These are phyloP conservation scores for Petromus typicus DNA, from an alignment of 2,113 vertebrate genomes.

Conservation along the genomic window DNA sequence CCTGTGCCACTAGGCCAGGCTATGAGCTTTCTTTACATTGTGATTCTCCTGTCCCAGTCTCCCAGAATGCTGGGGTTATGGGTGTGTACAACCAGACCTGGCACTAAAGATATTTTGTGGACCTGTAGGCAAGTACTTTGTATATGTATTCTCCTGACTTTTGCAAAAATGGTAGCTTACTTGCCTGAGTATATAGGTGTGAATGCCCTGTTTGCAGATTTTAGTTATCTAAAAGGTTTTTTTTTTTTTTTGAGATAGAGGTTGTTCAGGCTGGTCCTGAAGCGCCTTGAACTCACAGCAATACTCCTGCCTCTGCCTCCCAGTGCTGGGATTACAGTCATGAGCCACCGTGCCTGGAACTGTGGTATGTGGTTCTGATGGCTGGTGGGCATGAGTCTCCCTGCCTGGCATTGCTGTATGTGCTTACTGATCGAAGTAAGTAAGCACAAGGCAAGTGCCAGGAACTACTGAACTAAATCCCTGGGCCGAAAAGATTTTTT, in stretches of 20 bases:
- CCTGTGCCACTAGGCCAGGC: background rate
- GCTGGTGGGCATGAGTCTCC: no score
- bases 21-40: background rate
- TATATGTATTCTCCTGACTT: background rate
- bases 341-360: no score
- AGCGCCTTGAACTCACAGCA: no score
- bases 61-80: background rate
- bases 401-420: no score
- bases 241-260: no score
- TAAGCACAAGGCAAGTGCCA: no score
- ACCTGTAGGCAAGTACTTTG: background rate
- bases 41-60: background rate
- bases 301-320: no score
- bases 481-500: constrained; percentile 41
- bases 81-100: background rate
- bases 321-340: no score
- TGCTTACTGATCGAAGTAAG: no score
- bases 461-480: no score
- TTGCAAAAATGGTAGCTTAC: background rate
- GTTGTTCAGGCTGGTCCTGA: no score
- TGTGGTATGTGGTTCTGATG: no score
- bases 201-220: constrained; percentile 53
- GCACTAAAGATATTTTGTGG: background rate
- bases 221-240: background rate
- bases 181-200: background rate